Evolutionary conservation across 2,888 invertebrate genomes (phyloP).

Genomic region (Eurytoma adleriae): DNA sequence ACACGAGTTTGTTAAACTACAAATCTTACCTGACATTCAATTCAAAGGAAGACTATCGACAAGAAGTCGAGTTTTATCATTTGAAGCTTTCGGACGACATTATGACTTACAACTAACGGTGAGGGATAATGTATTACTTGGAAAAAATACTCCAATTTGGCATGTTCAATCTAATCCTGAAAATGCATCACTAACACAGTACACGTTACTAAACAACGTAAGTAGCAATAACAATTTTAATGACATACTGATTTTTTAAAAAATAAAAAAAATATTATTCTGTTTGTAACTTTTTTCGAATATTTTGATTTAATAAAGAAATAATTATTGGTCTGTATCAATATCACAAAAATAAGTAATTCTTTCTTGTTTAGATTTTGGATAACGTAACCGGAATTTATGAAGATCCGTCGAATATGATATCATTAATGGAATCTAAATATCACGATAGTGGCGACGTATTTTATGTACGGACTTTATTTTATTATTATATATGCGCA

Average conservation of each 20-base stretch:
- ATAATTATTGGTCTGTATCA: too few relatives aligned
- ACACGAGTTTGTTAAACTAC: constrained; percentile 44
- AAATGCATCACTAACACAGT: constrained; percentile 42
- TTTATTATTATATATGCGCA: not conserved
- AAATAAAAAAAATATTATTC: too few relatives aligned
- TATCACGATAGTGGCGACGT: constrained; percentile 13
- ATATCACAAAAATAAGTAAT: not conserved
- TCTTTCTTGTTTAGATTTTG: constrained; percentile 30
- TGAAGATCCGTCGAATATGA: constrained; percentile 50
- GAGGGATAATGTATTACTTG: constrained; percentile 50
- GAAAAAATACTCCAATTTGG: constrained; percentile 55
- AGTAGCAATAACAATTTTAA: constrained; percentile 8
- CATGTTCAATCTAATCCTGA: constrained; percentile 31
- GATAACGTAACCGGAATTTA: constrained; percentile 50
- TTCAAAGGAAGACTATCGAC: constrained; percentile 23
- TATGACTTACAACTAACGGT: constrained; percentile 44
- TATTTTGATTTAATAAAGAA: too few relatives aligned
- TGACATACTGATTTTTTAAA: too few relatives aligned
- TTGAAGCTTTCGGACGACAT: constrained; percentile 46
- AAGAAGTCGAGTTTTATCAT: constrained; percentile 44
- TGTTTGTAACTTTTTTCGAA: too few relatives aligned
- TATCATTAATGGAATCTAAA: constrained; percentile 44
- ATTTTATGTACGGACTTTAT: constrained; percentile 38
- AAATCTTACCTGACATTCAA: constrained; percentile 8
- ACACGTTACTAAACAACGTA: constrained; percentile 35